These are phyloP conservation scores for Anadara kagoshimensis DNA, from an alignment of 1,140 invertebrate species.

Conservation along the genomic window DNA sequence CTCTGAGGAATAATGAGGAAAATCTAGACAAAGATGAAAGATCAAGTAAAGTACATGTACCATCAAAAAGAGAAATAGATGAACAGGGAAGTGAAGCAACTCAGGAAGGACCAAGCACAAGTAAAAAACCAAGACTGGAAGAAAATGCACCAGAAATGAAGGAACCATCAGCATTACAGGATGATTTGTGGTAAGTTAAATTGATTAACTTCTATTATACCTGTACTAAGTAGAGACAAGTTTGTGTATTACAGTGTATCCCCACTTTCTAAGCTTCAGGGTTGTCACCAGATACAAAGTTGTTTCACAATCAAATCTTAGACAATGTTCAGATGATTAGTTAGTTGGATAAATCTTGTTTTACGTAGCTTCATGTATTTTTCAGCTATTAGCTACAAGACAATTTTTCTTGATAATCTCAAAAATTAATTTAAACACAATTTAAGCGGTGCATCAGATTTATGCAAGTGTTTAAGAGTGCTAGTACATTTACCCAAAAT, in stretches of 20 bases:
- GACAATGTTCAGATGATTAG: too few species aligned
- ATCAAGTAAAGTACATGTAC: neutral
- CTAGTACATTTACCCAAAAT: too few species aligned
- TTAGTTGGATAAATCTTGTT: too few species aligned
- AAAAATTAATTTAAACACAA: too few species aligned
- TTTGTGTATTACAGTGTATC: neutral
- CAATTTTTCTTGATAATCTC: too few species aligned
- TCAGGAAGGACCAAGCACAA: conserved; percentile 1
- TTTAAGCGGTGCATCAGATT: too few species aligned
- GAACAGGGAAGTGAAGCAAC: neutral
- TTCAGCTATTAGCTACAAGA: too few species aligned
- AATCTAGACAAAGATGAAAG: neutral
- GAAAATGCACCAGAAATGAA: neutral
- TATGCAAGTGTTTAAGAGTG: too few species aligned
- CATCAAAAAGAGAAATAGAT: neutral
- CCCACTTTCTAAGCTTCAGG: too few species aligned
- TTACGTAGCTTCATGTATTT: too few species aligned
- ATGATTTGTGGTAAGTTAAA: conserved; percentile 46
- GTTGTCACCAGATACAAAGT: too few species aligned
- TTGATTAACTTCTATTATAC: neutral
- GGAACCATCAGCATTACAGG: conserved; percentile 16
- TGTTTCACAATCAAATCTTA: too few species aligned
- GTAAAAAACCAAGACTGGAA: conserved; percentile 26
- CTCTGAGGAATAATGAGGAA: neutral
- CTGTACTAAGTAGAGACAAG: neutral